Percentiles rank a stretch among this genome's conserved stretches.
These are phyloP conservation scores for Myoxocephalus aenaeus DNA, from an alignment of 2,797 vertebrate genomes.

Conservation along the genomic window DNA sequence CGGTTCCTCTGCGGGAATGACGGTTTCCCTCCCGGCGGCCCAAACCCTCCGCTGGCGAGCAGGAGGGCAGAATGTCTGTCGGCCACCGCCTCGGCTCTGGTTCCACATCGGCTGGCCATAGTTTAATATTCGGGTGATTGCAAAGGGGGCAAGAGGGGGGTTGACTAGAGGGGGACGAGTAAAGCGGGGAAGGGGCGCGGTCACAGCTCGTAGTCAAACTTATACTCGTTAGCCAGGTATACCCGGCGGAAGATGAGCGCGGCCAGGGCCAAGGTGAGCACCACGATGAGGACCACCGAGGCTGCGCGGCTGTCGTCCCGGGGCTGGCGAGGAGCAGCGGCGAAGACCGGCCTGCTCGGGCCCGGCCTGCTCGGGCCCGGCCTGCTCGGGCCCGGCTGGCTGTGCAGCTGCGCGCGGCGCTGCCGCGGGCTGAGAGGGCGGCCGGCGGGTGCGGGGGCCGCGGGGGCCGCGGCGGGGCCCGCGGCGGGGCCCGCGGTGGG, in stretches of 20 bases:
- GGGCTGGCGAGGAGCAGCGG: conserved; percentile 77
- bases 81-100: conserved; percentile 17
- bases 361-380: too few relatives aligned
- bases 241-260: conserved; percentile 95
- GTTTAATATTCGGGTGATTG: conserved; percentile 17
- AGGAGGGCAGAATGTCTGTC: conserved; percentile 18
- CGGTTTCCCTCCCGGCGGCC: conserved; percentile 28
- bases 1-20: conserved; percentile 58
- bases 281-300: conserved; percentile 89
- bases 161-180: neutral
- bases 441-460: conserved; percentile 11
- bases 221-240: conserved; percentile 93
- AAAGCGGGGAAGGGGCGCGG: neutral
- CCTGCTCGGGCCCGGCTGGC: conserved; percentile 76
- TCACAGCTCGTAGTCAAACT: conserved; percentile 95
- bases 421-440: conserved; percentile 90
- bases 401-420: conserved; percentile 90
- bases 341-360: conserved; percentile 75
- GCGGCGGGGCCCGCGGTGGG: conserved; percentile 41
- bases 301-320: conserved; percentile 85
- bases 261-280: conserved; percentile 93
- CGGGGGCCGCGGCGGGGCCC: too few relatives aligned
- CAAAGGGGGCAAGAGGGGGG: neutral
- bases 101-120: conserved; percentile 29
- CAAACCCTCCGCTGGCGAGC: conserved; percentile 1